Percentiles rank a stretch among this genome's conserved stretches.
phyloP scores from a whole-genome alignment of 2,888 invertebrate species.

The Brachylomia viminalis region DNA sequence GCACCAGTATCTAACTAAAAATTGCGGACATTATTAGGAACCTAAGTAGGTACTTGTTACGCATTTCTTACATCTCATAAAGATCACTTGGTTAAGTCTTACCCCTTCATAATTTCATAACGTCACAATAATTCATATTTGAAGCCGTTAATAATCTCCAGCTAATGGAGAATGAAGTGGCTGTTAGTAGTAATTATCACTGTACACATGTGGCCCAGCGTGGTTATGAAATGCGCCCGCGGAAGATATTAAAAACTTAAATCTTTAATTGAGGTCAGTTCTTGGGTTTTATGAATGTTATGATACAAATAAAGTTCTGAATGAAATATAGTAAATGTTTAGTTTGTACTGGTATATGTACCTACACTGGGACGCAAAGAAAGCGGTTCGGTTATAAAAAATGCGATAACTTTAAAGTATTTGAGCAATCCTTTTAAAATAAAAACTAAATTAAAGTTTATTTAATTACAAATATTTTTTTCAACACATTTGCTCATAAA shows the following conservation, averaged over 20 bases:
- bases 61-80: neutral
- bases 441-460: too few species aligned
- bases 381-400: too few species aligned
- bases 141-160: conserved; percentile 46
- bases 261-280: conserved; percentile 54
- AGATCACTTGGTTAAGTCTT: neutral
- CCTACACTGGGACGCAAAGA: too few species aligned
- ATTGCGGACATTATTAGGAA: neutral
- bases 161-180: conserved; percentile 56
- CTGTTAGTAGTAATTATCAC: conserved; percentile 51
- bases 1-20: too few species aligned
- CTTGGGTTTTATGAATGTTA: neutral
- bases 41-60: too few species aligned
- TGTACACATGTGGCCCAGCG: conserved; percentile 55
- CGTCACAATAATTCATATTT: conserved; percentile 37
- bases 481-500: too few species aligned
- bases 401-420: too few species aligned
- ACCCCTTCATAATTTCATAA: conserved; percentile 4
- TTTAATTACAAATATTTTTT: too few species aligned
- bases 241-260: conserved; percentile 54
- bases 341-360: too few species aligned
- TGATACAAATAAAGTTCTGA: conserved; percentile 30
- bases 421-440: too few species aligned
- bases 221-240: conserved; percentile 50
- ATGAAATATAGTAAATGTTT: conserved; percentile 18